Percentiles rank a stretch among this genome's conserved stretches.
Conservation (phyloP, 2,113 vertebrate species). For the Labeo catla region DNA sequence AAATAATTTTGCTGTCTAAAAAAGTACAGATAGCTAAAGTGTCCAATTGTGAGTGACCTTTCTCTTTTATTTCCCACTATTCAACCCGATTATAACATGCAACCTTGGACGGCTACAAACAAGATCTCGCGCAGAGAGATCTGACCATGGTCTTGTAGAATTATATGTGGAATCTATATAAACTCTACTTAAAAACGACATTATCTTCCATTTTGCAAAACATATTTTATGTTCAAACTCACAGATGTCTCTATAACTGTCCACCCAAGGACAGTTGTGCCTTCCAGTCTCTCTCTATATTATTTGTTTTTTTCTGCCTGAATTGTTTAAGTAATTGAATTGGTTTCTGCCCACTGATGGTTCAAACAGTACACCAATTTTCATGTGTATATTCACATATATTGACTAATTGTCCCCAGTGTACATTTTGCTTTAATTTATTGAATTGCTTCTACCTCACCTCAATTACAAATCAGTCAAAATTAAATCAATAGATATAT, state of each 20-base stretch:
- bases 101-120: background rate
- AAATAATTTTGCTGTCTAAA: conserved; percentile 2
- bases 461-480: conserved; percentile 38
- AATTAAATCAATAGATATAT: background rate
- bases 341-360: background rate
- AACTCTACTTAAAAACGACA: background rate
- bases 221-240: background rate
- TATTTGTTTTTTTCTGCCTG: conserved; percentile 7
- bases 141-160: background rate
- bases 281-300: background rate
- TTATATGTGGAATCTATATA: background rate
- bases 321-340: conserved; percentile 23
- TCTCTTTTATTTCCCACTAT: background rate
- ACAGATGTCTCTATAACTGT: background rate
- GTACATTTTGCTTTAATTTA: conserved; percentile 16
- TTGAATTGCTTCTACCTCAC: background rate
- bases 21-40: background rate
- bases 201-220: background rate
- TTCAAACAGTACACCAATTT: background rate
- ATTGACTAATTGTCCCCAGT: conserved; percentile 8
- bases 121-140: background rate
- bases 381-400: background rate
- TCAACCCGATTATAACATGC: background rate
- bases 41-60: background rate
- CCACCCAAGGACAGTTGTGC: background rate